Conservation (phyloP, 2,888 invertebrate species). For the Celastrina argiolus region DNA sequence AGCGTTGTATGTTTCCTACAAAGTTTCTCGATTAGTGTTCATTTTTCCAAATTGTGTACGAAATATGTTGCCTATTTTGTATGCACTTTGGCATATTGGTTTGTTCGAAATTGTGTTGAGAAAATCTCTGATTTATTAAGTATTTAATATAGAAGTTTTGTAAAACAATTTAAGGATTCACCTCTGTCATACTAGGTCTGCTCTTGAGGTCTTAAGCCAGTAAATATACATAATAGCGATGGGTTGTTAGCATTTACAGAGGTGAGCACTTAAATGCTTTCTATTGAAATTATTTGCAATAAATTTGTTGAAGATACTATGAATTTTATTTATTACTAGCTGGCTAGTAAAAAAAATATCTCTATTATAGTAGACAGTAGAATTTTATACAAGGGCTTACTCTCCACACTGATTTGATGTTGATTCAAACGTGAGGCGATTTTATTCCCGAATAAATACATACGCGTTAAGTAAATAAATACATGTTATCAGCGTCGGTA, state of each 20-base stretch:
- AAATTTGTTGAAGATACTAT: constrained; percentile 57
- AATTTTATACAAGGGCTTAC: no score
- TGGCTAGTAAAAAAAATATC: no score
- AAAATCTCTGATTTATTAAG: constrained; percentile 57
- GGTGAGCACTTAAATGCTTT: constrained; percentile 56
- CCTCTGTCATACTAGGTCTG: constrained; percentile 36
- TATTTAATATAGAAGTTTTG: constrained; percentile 47
- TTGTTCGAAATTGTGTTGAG: constrained; percentile 53
- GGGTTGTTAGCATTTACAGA: constrained; percentile 33
- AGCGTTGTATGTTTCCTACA: constrained; percentile 50
- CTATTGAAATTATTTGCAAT: constrained; percentile 60
- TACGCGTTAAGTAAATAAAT: no score
- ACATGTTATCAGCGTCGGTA: no score
- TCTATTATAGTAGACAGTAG: no score
- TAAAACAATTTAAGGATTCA: constrained; percentile 53
- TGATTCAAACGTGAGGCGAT: no score
- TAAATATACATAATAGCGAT: background rate
- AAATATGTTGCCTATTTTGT: constrained; percentile 40
- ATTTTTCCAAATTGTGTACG: constrained; percentile 54
- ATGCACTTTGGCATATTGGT: constrained; percentile 51
- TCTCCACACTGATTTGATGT: no score
- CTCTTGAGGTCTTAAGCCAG: background rate
- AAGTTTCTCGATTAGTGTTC: constrained; percentile 33
- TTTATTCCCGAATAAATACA: no score
- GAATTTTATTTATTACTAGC: background rate